phyloP scores from a whole-genome alignment of 2,113 vertebrate genomes.

The Podiceps cristatus region DNA sequence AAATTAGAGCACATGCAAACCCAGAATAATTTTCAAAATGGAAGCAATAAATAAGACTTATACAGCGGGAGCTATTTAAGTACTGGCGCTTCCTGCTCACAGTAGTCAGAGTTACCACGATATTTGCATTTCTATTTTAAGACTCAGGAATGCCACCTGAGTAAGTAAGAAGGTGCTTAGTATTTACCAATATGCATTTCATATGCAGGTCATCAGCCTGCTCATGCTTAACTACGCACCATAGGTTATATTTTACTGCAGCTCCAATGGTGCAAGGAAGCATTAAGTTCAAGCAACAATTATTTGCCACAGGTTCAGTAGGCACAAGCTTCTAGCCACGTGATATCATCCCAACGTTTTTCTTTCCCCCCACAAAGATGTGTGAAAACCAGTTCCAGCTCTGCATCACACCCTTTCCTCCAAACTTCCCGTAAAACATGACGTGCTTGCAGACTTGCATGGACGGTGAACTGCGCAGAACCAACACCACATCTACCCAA shows the following conservation, averaged over 20 bases:
- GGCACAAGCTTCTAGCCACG: conserved; percentile 20
- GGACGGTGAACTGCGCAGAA: background rate
- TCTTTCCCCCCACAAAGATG: background rate
- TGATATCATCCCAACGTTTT: background rate
- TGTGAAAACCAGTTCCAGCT: background rate
- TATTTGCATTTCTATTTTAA: conserved; percentile 37
- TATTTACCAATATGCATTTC: conserved; percentile 8
- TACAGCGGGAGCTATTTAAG: conserved; percentile 16
- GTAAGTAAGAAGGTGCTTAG: conserved; percentile 37
- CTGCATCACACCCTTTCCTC: background rate
- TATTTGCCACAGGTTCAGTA: background rate
- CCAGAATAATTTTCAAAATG: background rate
- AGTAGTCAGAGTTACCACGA: background rate
- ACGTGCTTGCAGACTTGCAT: background rate
- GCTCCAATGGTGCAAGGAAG: background rate
- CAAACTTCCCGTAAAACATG: background rate
- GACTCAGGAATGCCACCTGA: conserved; percentile 5
- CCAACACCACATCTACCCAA: background rate
- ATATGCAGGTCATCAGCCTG: conserved; percentile 15
- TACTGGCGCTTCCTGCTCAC: conserved; percentile 5
- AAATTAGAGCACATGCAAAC: conserved; percentile 58
- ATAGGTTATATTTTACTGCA: background rate
- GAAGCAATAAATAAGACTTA: conserved; percentile 37
- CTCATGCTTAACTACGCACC: conserved; percentile 28
- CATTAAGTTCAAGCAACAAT: conserved; percentile 20